A percentile compares a stretch with the other conserved stretches of the same genome.
Conservation (phyloP, 2,797 vertebrate genomes). For the Sebastes oblongus region DNA sequence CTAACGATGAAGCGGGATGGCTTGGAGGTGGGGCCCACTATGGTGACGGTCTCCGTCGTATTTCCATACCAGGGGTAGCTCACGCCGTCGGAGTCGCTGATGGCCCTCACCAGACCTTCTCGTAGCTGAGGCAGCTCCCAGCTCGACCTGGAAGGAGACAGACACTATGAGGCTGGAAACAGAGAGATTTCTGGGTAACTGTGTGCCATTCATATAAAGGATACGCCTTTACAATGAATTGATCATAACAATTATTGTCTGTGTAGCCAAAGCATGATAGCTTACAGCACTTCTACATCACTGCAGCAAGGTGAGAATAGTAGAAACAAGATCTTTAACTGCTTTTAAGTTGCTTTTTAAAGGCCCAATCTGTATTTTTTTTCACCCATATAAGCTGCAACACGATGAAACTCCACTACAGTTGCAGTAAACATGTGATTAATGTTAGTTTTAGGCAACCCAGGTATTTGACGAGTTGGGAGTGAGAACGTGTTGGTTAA, state of each 20-base stretch:
- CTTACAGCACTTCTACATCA: neutral
- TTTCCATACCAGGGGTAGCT: slow-evolving; percentile 99
- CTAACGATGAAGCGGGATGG: slow-evolving; percentile 94
- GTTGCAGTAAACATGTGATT: neutral
- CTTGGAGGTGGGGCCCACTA: slow-evolving; percentile 93
- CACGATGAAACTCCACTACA: neutral
- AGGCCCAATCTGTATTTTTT: neutral
- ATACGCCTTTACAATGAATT: neutral
- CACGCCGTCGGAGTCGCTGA: slow-evolving; percentile 97
- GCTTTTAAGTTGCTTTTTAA: too few relatives aligned
- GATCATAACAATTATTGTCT: neutral
- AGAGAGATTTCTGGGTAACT: neutral
- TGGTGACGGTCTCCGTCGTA: slow-evolving; percentile 96
- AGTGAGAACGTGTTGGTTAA: too few relatives aligned
- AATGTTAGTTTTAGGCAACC: neutral
- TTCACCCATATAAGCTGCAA: neutral
- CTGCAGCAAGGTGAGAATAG: neutral
- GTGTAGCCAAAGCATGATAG: neutral
- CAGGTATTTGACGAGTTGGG: too few relatives aligned
- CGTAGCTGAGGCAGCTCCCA: slow-evolving; percentile 97
- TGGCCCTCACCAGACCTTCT: slow-evolving; percentile 94
- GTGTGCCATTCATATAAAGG: neutral
- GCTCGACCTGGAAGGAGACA: slow-evolving; percentile 87
- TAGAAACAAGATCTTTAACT: neutral
- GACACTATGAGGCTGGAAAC: neutral